phyloP scores from a whole-genome alignment of 1,140 invertebrate genomes.

The Diploscapter pachys region DNA sequence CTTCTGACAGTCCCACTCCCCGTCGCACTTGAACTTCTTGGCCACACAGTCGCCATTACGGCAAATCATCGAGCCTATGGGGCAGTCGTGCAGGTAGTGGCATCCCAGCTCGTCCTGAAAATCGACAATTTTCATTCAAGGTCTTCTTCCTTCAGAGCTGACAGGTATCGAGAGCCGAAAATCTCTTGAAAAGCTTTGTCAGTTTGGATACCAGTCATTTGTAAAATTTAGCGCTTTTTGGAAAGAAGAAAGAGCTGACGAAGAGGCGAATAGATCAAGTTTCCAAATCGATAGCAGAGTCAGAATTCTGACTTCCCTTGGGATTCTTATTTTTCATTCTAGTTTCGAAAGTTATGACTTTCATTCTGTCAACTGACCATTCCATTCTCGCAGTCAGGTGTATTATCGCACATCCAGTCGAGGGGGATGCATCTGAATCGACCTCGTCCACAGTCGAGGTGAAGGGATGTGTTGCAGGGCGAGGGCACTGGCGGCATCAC shows the following conservation, averaged over 20 bases:
- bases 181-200: background rate
- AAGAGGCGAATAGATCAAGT: background rate
- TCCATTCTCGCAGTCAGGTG: conserved; percentile 1
- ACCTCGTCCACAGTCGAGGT: background rate
- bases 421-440: background rate
- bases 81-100: too few species aligned
- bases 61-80: too few species aligned
- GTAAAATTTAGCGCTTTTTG: background rate
- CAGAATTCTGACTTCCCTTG: background rate
- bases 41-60: too few species aligned
- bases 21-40: too few species aligned
- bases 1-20: too few species aligned
- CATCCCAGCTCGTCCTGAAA: too few species aligned
- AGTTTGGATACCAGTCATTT: background rate
- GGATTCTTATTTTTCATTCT: too few species aligned
- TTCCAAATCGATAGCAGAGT: background rate
- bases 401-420: background rate
- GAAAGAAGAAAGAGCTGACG: too few species aligned
- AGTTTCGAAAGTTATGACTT: background rate
- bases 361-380: background rate
- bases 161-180: too few species aligned
- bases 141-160: too few species aligned
- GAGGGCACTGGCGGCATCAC: background rate
- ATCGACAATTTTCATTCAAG: too few species aligned
- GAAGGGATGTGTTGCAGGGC: background rate